phyloP scores from a whole-genome alignment of 2,113 vertebrate genomes.

The Cygnus atratus region DNA sequence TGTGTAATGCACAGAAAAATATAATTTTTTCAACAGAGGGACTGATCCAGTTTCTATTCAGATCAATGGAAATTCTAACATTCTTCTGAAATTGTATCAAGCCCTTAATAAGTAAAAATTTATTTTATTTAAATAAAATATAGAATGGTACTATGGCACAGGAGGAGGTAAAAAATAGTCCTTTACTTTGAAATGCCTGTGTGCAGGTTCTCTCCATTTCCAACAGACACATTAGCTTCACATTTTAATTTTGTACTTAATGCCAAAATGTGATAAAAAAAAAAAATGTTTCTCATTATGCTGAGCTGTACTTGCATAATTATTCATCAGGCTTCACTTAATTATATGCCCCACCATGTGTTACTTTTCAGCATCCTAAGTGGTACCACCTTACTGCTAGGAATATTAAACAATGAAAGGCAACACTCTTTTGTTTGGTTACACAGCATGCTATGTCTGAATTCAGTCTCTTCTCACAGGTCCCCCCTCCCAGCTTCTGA shows the following conservation, averaged over 20 bases:
- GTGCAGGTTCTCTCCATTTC: neutral
- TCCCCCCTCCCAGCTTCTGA: neutral
- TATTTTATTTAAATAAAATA: neutral
- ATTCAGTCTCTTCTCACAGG: neutral
- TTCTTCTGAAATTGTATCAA: neutral
- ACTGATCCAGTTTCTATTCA: neutral
- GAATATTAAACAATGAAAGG: constrained; percentile 32
- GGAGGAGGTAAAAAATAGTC: neutral
- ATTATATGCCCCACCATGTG: constrained; percentile 34
- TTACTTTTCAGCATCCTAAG: constrained; percentile 7
- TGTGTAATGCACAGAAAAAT: neutral
- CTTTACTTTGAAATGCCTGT: neutral
- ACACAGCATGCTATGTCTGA: neutral
- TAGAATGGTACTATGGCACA: neutral
- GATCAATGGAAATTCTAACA: neutral
- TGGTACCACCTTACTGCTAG: constrained; percentile 9
- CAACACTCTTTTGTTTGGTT: neutral
- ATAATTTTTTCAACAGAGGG: constrained; percentile 2
- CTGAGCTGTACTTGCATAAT: constrained; percentile 31
- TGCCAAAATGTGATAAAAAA: neutral
- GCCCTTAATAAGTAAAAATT: neutral
- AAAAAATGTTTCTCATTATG: neutral
- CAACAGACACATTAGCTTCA: neutral
- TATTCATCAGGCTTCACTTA: constrained; percentile 38
- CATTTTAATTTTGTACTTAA: constrained; percentile 27